These are phyloP conservation scores for Diarsia dahlii DNA, from an alignment of 2,888 invertebrate genomes.

Conservation along the genomic window DNA sequence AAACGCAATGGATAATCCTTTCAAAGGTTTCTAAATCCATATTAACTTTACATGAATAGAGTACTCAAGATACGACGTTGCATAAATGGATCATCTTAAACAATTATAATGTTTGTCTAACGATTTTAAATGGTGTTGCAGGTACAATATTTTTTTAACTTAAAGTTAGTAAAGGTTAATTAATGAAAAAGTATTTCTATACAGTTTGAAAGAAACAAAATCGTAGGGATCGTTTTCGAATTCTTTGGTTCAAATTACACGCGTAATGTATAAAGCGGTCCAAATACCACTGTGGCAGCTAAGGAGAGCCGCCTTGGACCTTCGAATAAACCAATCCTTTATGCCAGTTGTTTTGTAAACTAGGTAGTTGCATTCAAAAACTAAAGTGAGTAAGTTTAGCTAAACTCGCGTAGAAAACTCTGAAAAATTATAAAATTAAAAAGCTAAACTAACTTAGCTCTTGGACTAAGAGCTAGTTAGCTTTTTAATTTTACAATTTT, in stretches of 20 bases:
- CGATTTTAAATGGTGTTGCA: slow-evolving; percentile 73
- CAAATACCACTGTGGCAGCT: slow-evolving; percentile 54
- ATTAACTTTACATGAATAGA: slow-evolving; percentile 25
- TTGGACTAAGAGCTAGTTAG: no score
- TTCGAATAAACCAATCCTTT: not conserved
- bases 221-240: slow-evolving; percentile 68
- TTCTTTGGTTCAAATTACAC: slow-evolving; percentile 68
- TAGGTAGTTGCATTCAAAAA: no score
- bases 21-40: slow-evolving; percentile 33
- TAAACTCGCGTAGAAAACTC: no score
- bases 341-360: no score
- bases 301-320: not conserved
- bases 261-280: slow-evolving; percentile 56
- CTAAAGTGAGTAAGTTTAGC: no score
- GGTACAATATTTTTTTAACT: slow-evolving; percentile 76
- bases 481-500: no score
- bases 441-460: no score
- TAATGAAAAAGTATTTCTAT: slow-evolving; percentile 58
- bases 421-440: no score
- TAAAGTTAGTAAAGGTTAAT: slow-evolving; percentile 65
- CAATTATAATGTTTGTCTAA: slow-evolving; percentile 54
- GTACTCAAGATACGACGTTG: slow-evolving; percentile 21
- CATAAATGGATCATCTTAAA: slow-evolving; percentile 38
- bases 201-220: slow-evolving; percentile 59
- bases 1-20: slow-evolving; percentile 33